Evolutionary conservation across 2,797 vertebrate genomes (phyloP), one percentile per base, ranked within the genome.

Genomic region (Ctenochaetus hawaiiensis): DNA sequence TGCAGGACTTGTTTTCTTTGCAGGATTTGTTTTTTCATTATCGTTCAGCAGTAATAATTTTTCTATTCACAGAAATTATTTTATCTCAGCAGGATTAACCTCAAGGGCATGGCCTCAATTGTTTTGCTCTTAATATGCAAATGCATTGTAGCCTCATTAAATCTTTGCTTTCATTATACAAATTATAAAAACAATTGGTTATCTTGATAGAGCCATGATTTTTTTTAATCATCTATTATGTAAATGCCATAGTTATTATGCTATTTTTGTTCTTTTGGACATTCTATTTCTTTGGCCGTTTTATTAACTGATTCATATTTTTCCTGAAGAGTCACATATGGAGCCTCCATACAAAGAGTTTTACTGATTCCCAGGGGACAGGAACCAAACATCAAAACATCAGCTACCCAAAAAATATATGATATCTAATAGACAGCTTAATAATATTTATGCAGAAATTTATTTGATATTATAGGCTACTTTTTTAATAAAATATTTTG

Each of bases 61-160:
- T 13, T 72, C 23, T 51, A 2, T 51, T 39, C 0, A 16, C 11
- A 43, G 11, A 72, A 52, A 20, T 49, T 37, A 67, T 73, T 76
- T 73, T 41, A 52, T 59, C 44, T 65, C 53, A 47, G 67, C 48
- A 57, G 41, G 26, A 72, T 69, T 71, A 78, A 78, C 57, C 34
- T 67, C 17, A 2, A 39, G 72, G 73, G 65, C 9, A 53, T 62
- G 78, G 58, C 48, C 41, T 52, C 23, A 75, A 41, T 65, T 9
- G 48, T 12, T 62, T n/a, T 59, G 3, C 10, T 58, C 4, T 72
- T 18, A 68, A 75, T 54, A 79, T 80, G 64, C 48, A 75, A 80
- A 79, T 54, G 12, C 5, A 2, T 4, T 18, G 8, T 45, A 34
- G 41, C 37, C 76, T 69, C 17, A 66, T 68, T 69, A 41, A 39